Percentiles rank a stretch among this genome's conserved stretches.
phyloP scores from a whole-genome alignment of 2,113 vertebrate genomes.

The Emydocephalus ijimae region DNA sequence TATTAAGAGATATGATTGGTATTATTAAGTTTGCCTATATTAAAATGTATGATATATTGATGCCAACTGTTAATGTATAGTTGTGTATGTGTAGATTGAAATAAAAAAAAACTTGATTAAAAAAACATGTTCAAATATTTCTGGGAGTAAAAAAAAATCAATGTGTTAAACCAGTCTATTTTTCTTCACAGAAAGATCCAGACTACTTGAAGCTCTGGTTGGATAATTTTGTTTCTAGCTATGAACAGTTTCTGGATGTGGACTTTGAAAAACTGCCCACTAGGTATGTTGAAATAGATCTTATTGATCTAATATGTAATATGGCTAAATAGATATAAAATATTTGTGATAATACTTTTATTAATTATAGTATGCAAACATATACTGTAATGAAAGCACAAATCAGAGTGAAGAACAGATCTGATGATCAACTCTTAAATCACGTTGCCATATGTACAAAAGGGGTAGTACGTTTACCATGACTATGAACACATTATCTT shows the following conservation, averaged over 20 bases:
- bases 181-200: conserved; percentile 85
- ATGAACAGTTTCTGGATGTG: conserved; percentile 92
- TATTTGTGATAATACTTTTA: neutral
- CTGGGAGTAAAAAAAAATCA: neutral
- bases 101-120: too few species aligned
- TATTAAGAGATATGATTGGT: too few species aligned
- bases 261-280: conserved; percentile 95
- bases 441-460: neutral
- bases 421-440: neutral
- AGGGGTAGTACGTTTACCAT: neutral
- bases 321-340: neutral
- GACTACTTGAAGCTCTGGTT: conserved; percentile 96
- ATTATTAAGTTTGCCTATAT: too few species aligned
- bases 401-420: neutral
- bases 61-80: too few species aligned
- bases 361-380: neutral
- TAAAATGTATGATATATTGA: too few species aligned
- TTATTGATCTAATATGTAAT: neutral
- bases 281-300: conserved; percentile 75
- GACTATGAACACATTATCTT: neutral
- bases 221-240: conserved; percentile 93
- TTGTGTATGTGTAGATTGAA: too few species aligned
- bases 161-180: neutral
- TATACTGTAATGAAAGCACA: neutral
- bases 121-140: conserved; percentile 1